Percentiles rank a stretch among this genome's conserved stretches.
Evolutionary conservation across 2,113 vertebrate genomes (phyloP).

Genomic region (Alethe diademata): DNA sequence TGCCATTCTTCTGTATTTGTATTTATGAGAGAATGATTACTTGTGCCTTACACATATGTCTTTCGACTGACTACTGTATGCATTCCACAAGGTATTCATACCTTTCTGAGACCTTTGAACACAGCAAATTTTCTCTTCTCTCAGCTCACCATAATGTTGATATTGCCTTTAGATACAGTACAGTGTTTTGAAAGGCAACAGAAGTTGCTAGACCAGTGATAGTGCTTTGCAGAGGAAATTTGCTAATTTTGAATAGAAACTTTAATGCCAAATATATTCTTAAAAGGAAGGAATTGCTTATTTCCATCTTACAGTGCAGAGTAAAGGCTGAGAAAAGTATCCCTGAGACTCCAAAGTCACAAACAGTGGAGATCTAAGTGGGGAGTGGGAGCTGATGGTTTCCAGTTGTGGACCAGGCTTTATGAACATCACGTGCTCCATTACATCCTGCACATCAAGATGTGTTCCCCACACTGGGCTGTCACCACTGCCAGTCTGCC

Average conservation of each 20-base stretch:
- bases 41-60: not conserved
- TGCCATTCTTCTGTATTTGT: not conserved
- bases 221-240: not conserved
- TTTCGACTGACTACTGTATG: not conserved
- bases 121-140: not conserved
- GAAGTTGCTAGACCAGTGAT: not conserved
- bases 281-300: not conserved
- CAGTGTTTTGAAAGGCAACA: not conserved
- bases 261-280: not conserved
- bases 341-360: not conserved
- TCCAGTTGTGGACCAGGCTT: not conserved
- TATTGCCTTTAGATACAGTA: not conserved
- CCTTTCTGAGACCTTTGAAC: not conserved
- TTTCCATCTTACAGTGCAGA: not conserved
- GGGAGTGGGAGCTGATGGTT: not conserved
- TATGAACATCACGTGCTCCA: not conserved
- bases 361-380: not conserved
- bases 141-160: not conserved
- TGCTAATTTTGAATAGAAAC: not conserved
- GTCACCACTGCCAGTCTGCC: not conserved
- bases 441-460: not conserved
- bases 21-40: not conserved
- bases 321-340: not conserved
- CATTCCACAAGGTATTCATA: not conserved
- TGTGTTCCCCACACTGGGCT: rapidly evolving